Evolutionary conservation across 2,797 vertebrate genomes (phyloP), one percentile per base, ranked within the genome.

Genomic region (Pipistrellus nathusii): DNA sequence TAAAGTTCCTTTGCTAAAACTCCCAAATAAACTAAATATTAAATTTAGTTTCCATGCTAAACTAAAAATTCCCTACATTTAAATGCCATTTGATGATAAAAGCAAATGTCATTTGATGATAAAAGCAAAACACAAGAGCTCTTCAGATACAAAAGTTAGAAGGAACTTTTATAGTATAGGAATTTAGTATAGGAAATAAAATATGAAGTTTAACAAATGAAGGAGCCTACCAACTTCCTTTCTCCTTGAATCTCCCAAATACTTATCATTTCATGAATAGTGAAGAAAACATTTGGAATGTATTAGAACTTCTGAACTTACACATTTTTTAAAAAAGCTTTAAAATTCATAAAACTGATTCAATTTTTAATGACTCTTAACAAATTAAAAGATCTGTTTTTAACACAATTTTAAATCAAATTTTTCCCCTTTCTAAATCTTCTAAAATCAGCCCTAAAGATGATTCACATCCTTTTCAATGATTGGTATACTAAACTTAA

Each of bases 221-320:
- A 83, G 18, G 48, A 68, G 38, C 32, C 73, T 72, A 93, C 23
- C 23, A 80, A 89, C 20, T 85, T 82, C 30, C 75, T 62, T 73
- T 94, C 84, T 82, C 41, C 78, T 91, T 84, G 9, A 64, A 72
- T 80, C 10, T 81, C 9, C 46, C 27, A 87, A 95, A 93, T 23
- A 85, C 8, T 73, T 71, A 82, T 66, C 57, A 84, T 51, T 82
- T 85, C 44, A 88, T 13, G 10, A 92, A 68, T 20, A 71, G 7
- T 62, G n/a, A 64, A 72, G 87, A 72, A 80, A 84, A 48, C 0
- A 23, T 88, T 23, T 27, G 18, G 17, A 64, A 73, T 69, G 9
- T 68, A 0, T 77, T 77, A 82, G 32, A 90, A 75, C 15, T 57
- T 93, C 9, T 48, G 4, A 23, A 72, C 59, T 89, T 94, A 93